Conservation (phyloP, 2,113 vertebrate species). For the Recurvirostra avosetta region DNA sequence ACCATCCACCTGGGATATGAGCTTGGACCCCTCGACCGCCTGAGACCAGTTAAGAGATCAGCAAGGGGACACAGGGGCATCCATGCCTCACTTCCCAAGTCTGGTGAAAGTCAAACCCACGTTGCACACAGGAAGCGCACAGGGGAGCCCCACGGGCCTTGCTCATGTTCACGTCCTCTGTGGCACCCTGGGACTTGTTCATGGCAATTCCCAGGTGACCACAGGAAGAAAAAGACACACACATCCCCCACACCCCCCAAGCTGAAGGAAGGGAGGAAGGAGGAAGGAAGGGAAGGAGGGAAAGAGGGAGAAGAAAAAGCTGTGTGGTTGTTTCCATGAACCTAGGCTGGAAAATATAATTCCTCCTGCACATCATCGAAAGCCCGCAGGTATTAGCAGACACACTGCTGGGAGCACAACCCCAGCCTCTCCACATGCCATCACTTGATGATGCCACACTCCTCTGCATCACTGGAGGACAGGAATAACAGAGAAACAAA, state of each 20-base stretch:
- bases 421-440: neutral
- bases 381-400: neutral
- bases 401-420: neutral
- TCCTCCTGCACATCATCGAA: neutral
- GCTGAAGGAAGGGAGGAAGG: too few relatives aligned
- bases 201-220: neutral
- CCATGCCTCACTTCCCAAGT: neutral
- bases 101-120: neutral
- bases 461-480: neutral
- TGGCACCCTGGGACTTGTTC: neutral
- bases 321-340: neutral
- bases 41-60: neutral
- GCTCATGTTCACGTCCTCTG: neutral
- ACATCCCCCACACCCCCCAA: neutral
- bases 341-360: neutral
- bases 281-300: rapidly evolving
- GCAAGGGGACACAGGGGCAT: neutral
- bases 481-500: neutral
- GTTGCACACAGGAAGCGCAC: rapidly evolving
- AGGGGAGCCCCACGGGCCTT: neutral
- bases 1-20: neutral
- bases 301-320: neutral
- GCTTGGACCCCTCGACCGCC: neutral
- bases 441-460: neutral
- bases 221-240: neutral